Percentiles rank a stretch among this genome's conserved stretches.
Evolutionary conservation across 2,797 vertebrate genomes (phyloP).

Genomic region (Pitangus sulphuratus): DNA sequence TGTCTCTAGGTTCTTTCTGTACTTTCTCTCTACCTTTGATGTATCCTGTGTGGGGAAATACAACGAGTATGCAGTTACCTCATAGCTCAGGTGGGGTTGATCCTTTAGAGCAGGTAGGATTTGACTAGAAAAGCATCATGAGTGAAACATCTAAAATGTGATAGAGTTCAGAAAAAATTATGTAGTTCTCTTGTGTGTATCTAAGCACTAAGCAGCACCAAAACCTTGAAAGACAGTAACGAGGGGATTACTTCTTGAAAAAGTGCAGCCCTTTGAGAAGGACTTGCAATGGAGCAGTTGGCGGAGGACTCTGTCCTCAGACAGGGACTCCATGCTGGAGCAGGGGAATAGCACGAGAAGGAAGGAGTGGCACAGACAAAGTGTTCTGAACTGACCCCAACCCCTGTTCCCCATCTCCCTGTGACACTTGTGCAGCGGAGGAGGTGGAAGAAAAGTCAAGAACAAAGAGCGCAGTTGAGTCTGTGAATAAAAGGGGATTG

Average conservation of each 20-base stretch:
- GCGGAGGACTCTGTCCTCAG: background rate
- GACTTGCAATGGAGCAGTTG: background rate
- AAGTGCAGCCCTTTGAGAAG: background rate
- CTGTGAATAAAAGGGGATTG: background rate
- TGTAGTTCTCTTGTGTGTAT: background rate
- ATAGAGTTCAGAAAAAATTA: background rate
- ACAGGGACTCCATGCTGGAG: background rate
- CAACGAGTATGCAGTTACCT: background rate
- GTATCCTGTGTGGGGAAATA: background rate
- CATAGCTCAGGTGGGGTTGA: background rate
- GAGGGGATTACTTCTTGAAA: background rate
- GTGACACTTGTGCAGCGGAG: background rate
- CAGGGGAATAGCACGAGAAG: background rate
- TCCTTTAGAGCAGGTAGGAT: background rate
- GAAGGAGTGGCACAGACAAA: background rate
- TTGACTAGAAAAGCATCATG: background rate
- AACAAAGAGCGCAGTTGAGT: background rate
- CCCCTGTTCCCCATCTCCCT: background rate
- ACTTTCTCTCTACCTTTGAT: background rate
- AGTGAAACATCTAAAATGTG: too few species aligned
- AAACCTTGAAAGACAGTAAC: background rate
- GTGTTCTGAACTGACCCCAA: fast-evolving
- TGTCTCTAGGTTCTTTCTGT: background rate
- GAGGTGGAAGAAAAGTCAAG: background rate
- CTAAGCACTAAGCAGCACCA: background rate